Evolutionary conservation across 2,888 invertebrate genomes (phyloP).

Genomic region (Nemotelus nigrinus): DNA sequence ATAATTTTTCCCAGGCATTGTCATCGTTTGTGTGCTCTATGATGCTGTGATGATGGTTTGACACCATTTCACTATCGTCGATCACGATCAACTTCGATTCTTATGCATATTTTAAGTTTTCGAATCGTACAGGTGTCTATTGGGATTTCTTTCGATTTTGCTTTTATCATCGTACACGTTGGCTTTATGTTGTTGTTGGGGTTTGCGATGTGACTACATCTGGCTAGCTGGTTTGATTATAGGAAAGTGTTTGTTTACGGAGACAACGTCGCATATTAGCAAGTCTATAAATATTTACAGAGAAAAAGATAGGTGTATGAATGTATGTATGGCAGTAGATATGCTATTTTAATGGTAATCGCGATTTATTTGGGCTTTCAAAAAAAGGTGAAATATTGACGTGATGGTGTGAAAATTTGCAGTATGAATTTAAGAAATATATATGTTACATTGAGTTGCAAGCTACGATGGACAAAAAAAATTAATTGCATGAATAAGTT

Average conservation of each 20-base stretch:
- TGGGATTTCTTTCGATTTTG: constrained; percentile 8
- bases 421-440: too few relatives aligned
- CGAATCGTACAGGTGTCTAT: constrained; percentile 29
- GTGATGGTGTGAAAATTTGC: too few relatives aligned
- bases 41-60: constrained; percentile 12
- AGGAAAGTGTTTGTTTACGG: constrained; percentile 39
- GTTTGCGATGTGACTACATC: too few relatives aligned
- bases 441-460: too few relatives aligned
- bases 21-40: too few relatives aligned
- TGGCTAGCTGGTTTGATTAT: not conserved
- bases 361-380: not conserved
- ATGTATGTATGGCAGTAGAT: constrained; percentile 17
- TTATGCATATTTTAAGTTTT: constrained; percentile 15
- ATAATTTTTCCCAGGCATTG: too few relatives aligned
- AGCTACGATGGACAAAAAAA: too few relatives aligned
- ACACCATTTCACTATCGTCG: constrained; percentile 38
- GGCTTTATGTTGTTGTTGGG: too few relatives aligned
- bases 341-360: not conserved
- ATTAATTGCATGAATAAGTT: too few relatives aligned
- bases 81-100: constrained; percentile 21
- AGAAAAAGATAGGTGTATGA: constrained; percentile 4
- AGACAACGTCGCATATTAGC: constrained; percentile 28
- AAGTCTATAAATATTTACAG: constrained; percentile 23
- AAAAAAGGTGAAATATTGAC: too few relatives aligned
- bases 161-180: not conserved